These are phyloP conservation scores for Euleptes europaea DNA, from an alignment of 2,113 vertebrate genomes.

Conservation along the genomic window DNA sequence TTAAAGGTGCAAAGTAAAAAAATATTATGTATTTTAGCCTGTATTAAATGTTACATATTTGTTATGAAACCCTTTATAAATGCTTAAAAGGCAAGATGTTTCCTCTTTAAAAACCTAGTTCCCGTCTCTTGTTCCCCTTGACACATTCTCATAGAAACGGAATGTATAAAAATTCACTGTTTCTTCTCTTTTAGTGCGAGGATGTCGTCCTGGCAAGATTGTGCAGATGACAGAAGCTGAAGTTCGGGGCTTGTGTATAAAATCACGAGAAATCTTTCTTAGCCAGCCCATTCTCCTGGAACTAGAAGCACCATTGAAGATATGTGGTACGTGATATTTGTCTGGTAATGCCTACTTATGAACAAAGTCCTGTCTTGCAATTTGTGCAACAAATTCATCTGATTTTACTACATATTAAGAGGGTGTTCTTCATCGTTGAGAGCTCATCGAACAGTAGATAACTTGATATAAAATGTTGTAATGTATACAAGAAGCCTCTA, in stretches of 20 bases:
- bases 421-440: no score
- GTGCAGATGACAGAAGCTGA: constrained; percentile 97
- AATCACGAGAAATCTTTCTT: constrained; percentile 95
- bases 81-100: background rate
- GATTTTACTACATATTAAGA: background rate
- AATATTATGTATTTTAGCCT: background rate
- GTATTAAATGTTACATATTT: background rate
- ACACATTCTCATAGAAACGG: background rate
- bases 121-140: background rate
- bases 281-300: constrained; percentile 95
- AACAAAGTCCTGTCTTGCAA: background rate
- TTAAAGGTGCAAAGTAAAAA: no score
- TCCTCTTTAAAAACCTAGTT: background rate
- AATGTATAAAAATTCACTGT: background rate
- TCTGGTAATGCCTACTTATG: background rate
- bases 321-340: constrained; percentile 82
- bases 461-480: no score
- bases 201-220: constrained; percentile 94
- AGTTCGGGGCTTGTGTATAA: constrained; percentile 93
- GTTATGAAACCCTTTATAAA: background rate
- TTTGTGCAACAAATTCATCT: background rate
- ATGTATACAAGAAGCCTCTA: no score
- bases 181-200: constrained; percentile 80
- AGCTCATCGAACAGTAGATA: no score
- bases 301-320: constrained; percentile 93